Base-by-base conservation (phyloP, 2,888 invertebrate genomes). In the Lepidochrysops patricia region DNA sequence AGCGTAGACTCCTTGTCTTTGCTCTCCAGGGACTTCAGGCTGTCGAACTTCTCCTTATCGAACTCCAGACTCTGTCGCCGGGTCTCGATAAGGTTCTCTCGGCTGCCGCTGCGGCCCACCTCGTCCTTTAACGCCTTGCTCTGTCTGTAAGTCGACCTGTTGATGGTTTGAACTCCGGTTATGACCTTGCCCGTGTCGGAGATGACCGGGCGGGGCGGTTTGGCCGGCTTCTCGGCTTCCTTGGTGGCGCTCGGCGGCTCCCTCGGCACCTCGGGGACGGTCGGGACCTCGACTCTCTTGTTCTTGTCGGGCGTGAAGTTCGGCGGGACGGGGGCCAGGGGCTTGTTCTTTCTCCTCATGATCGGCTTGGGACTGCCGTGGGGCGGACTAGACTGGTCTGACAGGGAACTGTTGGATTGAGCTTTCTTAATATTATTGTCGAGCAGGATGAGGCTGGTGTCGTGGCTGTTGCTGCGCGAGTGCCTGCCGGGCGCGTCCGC, bases 341-440 rank as follows among this genome's bases (percentile, higher is more conserved):
- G 94, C 74, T 95, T 95, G 70, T 94, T 93, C 80, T 95, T 95
- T 70, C 94, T 91, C 62, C 95, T 88, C 66, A 91, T 81, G 57
- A 92, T 91, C 6, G 93, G 93, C 68, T 93, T 94, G 15, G 95
- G 95, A 80, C 95, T 95, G 35, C 94, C 92, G 68, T 93, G 91
- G 3, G 93, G 93, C 63, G 93, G 93, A 80, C 93, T 93, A 70
- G 90, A 92, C 68, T 91, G 90, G 73, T 93, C 93, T 13, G 92
- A 92, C 3, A 93, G 82, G 63, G 93, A 93, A 70, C 93, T 93
- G 71, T 92, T 93, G 0, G 93, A 93, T 70, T 93, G 91, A 59
- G 93, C 92, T 67, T 93, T 86, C 66, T 91, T 91, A 62, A 90
- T 88, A 58, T 89, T 87, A 64, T 79, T 80, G 26, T 89, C 89